Percentiles rank a stretch among this genome's conserved stretches.
Evolutionary conservation across 2,888 invertebrate species (phyloP).

Genomic region (Labia minor): DNA sequence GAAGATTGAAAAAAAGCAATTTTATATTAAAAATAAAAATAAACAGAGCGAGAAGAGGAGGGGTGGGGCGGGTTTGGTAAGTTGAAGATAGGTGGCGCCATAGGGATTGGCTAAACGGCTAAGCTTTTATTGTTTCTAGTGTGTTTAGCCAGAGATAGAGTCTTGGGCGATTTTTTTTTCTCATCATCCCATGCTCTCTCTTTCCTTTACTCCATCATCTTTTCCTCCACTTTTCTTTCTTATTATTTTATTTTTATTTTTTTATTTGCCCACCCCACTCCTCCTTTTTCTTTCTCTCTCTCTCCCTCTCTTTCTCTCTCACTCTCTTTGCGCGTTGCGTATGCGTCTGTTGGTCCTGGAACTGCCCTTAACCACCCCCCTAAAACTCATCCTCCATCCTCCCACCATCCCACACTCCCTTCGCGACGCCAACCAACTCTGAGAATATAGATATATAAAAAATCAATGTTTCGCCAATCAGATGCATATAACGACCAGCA

Average conservation of each 20-base stretch:
- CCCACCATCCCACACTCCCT: neutral
- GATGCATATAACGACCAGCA: conserved; percentile 4
- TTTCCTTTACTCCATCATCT: too few species aligned
- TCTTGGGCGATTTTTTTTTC: neutral
- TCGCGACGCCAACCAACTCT: neutral
- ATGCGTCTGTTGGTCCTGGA: neutral
- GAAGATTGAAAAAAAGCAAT: conserved; percentile 1
- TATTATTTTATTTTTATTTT: neutral
- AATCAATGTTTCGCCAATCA: conserved; percentile 13
- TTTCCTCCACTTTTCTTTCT: neutral
- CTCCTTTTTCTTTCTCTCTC: too few species aligned
- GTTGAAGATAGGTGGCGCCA: conserved; percentile 5
- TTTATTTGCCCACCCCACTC: neutral
- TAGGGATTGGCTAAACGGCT: neutral
- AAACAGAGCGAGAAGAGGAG: neutral
- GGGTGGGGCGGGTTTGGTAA: neutral
- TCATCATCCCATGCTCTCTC: neutral
- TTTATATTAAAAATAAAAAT: conserved; percentile 13
- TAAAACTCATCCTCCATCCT: neutral
- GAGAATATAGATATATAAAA: conserved; percentile 8
- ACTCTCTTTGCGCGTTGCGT: too few species aligned
- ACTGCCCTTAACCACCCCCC: neutral
- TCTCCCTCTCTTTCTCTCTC: too few species aligned
- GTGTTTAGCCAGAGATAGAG: conserved; percentile 4
- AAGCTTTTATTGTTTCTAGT: conserved; percentile 4